Evolutionary conservation across 2,113 vertebrate genomes (phyloP), one percentile per base, ranked within the genome.

Genomic region (Vicugna pacos): DNA sequence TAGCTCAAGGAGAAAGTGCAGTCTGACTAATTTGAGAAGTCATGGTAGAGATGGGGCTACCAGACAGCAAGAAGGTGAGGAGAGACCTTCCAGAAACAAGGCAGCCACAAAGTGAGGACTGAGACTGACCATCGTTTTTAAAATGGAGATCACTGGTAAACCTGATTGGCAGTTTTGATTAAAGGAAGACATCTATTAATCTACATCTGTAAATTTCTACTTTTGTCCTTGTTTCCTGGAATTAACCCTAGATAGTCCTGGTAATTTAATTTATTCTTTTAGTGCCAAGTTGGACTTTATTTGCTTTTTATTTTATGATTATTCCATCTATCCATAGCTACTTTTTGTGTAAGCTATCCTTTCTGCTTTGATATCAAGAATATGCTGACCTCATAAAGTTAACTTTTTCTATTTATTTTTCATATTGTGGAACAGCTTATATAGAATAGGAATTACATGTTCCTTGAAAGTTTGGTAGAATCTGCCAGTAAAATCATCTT

Each of bases 321-420:
- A 67, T 91, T 80, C 56, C 26, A 83, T 76, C 38, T 93, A 64
- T 28, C 79, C 67, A 65, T 5, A 85, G 28, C 42, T 91, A 58
- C 8, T 69, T 82, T 87, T 60, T 73, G 30, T 48, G 26, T 52
- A 22, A 17, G 30, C 64, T 82, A 35, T 75, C 50, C 38, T 75
- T 75, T 91, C n/a, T 88, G 56, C 77, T 77, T 96, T 89, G 65
- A 84, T 91, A 91, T 62, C 14, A 73, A 94, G 15, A 97, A 72
- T 83, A 84, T 60, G 58, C 38, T 87, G 58, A 77, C 42, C 38
- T 89, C 72, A 62, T 14, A 52, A 67, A 93, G 75, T 54, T 67
- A 86, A n/a, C 38, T 72, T 90, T 90, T 70, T 22, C 60, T 64
- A 48, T 14, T 35, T 77, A 56, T 83, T 76, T 73, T 64, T 70